Evolutionary conservation across 2,888 invertebrate genomes (phyloP).

Genomic region (Lasius fuliginosus): DNA sequence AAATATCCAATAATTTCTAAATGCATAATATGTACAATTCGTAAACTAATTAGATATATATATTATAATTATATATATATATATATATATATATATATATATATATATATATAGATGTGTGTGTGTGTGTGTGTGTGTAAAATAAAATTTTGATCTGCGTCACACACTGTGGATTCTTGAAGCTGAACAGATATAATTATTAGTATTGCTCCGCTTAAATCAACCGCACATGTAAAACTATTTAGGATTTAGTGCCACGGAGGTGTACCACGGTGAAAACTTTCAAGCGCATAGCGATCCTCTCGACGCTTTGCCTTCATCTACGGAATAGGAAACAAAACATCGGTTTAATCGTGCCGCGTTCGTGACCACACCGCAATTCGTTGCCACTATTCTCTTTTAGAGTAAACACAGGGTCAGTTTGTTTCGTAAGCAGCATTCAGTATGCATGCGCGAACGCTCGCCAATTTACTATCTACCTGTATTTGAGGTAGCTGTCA

Average conservation of each 20-base stretch:
- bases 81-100: too few species aligned
- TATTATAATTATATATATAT: too few species aligned
- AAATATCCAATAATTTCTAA: not conserved
- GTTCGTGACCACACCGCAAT: slow-evolving; percentile 45
- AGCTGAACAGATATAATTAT: not conserved
- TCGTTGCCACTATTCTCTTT: slow-evolving; percentile 29
- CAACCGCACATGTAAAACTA: slow-evolving; percentile 22
- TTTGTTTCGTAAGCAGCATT: slow-evolving; percentile 31
- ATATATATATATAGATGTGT: too few species aligned
- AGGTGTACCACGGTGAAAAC: slow-evolving; percentile 33
- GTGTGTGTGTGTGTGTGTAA: too few species aligned
- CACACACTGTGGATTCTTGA: not conserved
- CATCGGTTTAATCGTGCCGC: slow-evolving; percentile 35
- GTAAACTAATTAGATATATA: not conserved
- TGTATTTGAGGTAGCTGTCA: not conserved
- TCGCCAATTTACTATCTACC: slow-evolving; percentile 19
- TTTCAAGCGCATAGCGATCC: slow-evolving; percentile 25
- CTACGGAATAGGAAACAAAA: slow-evolving; percentile 31
- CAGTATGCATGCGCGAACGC: slow-evolving; percentile 15
- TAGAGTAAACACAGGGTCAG: slow-evolving; percentile 36
- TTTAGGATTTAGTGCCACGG: slow-evolving; percentile 35
- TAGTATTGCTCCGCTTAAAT: slow-evolving; percentile 9
- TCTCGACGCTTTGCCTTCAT: slow-evolving; percentile 18
- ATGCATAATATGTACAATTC: not conserved
- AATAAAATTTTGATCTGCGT: not conserved